Evolutionary conservation across 2,113 vertebrate species (phyloP), one percentile per base, ranked within the genome.

Genomic region (Actinemys pallida): DNA sequence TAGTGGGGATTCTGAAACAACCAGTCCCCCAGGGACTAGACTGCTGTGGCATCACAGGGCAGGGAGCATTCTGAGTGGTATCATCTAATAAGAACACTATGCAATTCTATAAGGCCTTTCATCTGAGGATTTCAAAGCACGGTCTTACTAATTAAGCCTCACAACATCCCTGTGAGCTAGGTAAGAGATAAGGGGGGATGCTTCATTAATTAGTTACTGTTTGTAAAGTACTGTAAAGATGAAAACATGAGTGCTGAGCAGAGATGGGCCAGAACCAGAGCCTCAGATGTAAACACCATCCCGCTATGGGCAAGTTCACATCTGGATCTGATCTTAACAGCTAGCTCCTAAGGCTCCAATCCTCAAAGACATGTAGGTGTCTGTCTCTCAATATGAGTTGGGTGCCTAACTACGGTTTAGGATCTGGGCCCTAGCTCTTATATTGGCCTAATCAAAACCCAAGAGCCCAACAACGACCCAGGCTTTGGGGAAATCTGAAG

Each of bases 51-150:
- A 82, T 83, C 72, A 76, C 79, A 80, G 84, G 78, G 90, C 84
- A 86, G 84, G 49, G 90, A 86, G 81, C 90, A 69, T 81, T 81
- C 49, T 86, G 78, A 76, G 76, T 81, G 49, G 50, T 57, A 81
- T 22, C 80, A 27, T 81, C 59, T 57, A 87, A 47, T 62, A 57
- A 82, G 59, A 59, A 79, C 53, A 47, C 84, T 86, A 62, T 80
- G 83, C 83, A 86, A 91, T 91, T 91, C 78, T 86, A 81, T 49
- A 69, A 91, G 90, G 84, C 78, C 83, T 91, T 87, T 92, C 84
- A 92, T 83, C 79, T 76, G 79, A 92, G 84, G 84, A 83, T 92
- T 92, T 92, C 84, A 92, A 91, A 92, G 78, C 84, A 53, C 59
- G 19, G 42, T 72, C 83, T 86, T 81, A 91, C 84, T 91, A 81